phyloP scores from a whole-genome alignment of 1,140 invertebrate species.

The Eufriesea mexicana region DNA sequence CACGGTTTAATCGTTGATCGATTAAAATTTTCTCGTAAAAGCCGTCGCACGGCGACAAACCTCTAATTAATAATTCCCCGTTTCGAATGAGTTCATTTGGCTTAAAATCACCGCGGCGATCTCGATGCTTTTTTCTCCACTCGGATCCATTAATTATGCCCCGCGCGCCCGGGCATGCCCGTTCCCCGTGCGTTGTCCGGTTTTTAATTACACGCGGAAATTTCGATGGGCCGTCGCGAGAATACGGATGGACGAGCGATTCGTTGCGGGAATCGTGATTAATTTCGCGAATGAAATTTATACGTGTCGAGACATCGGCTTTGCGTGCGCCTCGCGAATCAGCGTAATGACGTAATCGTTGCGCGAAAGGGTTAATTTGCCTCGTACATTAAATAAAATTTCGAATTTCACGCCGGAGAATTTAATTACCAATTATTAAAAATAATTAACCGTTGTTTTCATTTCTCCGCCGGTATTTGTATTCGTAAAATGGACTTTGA shows the following conservation, averaged over 20 bases:
- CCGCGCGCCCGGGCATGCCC: neutral
- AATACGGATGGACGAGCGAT: neutral
- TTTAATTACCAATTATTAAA: no score
- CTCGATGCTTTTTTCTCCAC: neutral
- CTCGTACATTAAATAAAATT: conserved; percentile 23
- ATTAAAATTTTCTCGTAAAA: conserved; percentile 4
- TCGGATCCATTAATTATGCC: neutral
- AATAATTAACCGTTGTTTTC: no score
- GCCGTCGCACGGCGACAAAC: neutral
- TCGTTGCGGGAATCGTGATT: conserved; percentile 29
- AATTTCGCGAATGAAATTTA: conserved; percentile 56
- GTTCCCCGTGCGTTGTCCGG: neutral
- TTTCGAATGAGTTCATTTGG: neutral
- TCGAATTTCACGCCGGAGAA: no score
- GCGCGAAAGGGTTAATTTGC: conserved; percentile 25
- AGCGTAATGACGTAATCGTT: no score
- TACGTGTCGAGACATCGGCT: conserved; percentile 5
- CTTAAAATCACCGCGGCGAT: neutral
- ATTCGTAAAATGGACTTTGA: no score
- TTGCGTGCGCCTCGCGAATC: no score
- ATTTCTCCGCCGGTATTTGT: no score
- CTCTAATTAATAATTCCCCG: conserved; percentile 10
- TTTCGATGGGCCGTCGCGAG: neutral
- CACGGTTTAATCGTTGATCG: neutral
- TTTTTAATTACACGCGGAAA: conserved; percentile 34